Percentiles rank a stretch among this genome's conserved stretches.
Evolutionary conservation across 2,888 invertebrate species (phyloP).

Genomic region (Lysandra coridon): DNA sequence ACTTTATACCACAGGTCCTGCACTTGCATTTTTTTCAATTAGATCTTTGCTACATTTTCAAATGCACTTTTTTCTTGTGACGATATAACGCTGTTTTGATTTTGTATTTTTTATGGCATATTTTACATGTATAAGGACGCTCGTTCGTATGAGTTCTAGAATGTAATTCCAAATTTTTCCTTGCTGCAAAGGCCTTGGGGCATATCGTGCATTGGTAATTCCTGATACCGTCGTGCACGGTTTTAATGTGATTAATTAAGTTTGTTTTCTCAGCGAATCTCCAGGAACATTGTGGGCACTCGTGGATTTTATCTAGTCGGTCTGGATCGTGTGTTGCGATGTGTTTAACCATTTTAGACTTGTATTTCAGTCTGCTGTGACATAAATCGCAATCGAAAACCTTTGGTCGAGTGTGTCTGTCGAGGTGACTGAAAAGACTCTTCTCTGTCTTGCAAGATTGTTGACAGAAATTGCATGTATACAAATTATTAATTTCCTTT

Average conservation of each 20-base stretch:
- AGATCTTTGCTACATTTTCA: too few relatives aligned
- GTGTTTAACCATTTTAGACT: slow-evolving; percentile 39
- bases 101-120: slow-evolving; percentile 31
- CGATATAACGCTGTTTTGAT: too few relatives aligned
- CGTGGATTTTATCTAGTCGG: slow-evolving; percentile 37
- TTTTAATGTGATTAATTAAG: slow-evolving; percentile 40
- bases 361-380: slow-evolving; percentile 39
- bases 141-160: slow-evolving; percentile 42
- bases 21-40: too few relatives aligned
- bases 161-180: slow-evolving; percentile 43
- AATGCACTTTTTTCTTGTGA: too few relatives aligned
- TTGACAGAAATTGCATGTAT: slow-evolving; percentile 35
- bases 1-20: too few relatives aligned
- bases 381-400: slow-evolving; percentile 44
- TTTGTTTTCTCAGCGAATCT: slow-evolving; percentile 44
- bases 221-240: slow-evolving; percentile 44
- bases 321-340: slow-evolving; percentile 39
- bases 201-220: slow-evolving; percentile 43
- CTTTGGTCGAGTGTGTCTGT: slow-evolving; percentile 36
- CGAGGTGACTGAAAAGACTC: slow-evolving; percentile 33
- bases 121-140: slow-evolving; percentile 41
- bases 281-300: slow-evolving; percentile 45
- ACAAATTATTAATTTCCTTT: not conserved
- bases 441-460: slow-evolving; percentile 28
- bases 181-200: slow-evolving; percentile 42